Percentiles rank a stretch among this genome's conserved stretches.
Evolutionary conservation across 2,888 invertebrate species (phyloP).

Genomic region (Cataglyphis altisquamis): DNA sequence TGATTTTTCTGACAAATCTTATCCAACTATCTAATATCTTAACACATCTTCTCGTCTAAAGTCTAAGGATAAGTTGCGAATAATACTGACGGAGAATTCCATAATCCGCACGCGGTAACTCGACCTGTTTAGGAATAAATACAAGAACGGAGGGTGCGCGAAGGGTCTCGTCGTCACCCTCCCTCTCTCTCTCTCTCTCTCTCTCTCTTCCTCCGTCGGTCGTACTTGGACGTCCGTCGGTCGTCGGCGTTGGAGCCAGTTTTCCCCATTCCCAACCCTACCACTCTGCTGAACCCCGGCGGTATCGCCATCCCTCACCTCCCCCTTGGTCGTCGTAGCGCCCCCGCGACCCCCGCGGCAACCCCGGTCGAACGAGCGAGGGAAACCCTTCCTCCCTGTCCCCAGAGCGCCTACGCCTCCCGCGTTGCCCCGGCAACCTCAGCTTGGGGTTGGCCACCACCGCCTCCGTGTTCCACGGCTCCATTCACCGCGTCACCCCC

Average conservation of each 20-base stretch:
- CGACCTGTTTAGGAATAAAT: constrained; percentile 75
- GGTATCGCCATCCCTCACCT: constrained; percentile 70
- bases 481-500: constrained; percentile 82
- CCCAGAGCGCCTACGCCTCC: constrained; percentile 82
- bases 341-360: constrained; percentile 65
- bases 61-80: constrained; percentile 44
- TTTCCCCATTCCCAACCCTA: constrained; percentile 55
- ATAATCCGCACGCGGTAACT: constrained; percentile 73
- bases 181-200: neutral
- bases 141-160: constrained; percentile 50
- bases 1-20: neutral
- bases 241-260: constrained; percentile 47
- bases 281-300: constrained; percentile 48
- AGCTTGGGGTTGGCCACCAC: constrained; percentile 84
- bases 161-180: constrained; percentile 17
- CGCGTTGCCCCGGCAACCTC: constrained; percentile 85
- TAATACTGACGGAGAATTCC: constrained; percentile 58
- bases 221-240: constrained; percentile 60
- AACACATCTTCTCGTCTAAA: neutral
- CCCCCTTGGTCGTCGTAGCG: constrained; percentile 57
- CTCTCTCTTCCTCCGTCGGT: constrained; percentile 3
- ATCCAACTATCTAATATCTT: neutral
- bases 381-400: constrained; percentile 75
- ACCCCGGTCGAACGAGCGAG: constrained; percentile 75
- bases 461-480: constrained; percentile 82